Evolutionary conservation across 2,888 invertebrate species (phyloP).

Genomic region (Chelonus formosanus): DNA sequence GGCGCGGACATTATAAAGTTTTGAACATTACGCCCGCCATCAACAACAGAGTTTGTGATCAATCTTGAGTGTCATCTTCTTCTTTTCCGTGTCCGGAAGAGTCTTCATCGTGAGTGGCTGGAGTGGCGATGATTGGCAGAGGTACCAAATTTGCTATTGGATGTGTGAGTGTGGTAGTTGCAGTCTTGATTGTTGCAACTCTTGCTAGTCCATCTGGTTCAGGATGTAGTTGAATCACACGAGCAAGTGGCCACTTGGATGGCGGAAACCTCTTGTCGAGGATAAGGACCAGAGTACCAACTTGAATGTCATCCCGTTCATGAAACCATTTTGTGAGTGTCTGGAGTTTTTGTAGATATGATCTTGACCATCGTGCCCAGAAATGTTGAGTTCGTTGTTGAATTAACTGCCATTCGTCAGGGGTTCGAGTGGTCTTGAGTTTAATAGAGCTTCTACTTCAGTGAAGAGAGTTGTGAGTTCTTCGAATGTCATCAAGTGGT

Average conservation of each 20-base stretch:
- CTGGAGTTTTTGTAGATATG: background rate
- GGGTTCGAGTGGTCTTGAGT: slow-evolving; percentile 15
- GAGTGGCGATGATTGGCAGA: too few species aligned
- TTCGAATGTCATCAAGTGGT: slow-evolving; percentile 8
- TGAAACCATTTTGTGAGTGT: background rate
- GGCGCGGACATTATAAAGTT: too few species aligned
- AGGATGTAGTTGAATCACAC: too few species aligned
- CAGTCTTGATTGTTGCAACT: too few species aligned
- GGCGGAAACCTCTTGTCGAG: slow-evolving; percentile 36
- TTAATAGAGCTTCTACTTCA: slow-evolving; percentile 20
- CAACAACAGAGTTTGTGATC: too few species aligned
- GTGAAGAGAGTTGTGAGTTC: slow-evolving; percentile 16
- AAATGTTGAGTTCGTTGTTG: slow-evolving; percentile 21
- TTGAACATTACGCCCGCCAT: too few species aligned
- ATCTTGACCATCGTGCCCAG: slow-evolving; percentile 11
- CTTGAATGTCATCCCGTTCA: slow-evolving; percentile 1
- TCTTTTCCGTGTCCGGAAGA: too few species aligned
- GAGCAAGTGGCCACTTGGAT: slow-evolving; percentile 26
- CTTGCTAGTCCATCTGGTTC: too few species aligned
- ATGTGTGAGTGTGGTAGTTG: background rate
- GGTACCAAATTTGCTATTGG: too few species aligned
- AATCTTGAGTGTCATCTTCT: too few species aligned
- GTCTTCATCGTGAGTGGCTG: too few species aligned
- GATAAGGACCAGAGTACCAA: slow-evolving; percentile 34
- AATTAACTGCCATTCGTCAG: slow-evolving; percentile 16